These are phyloP conservation scores for Chanos chanos DNA, from an alignment of 2,797 vertebrate genomes.

Conservation along the genomic window DNA sequence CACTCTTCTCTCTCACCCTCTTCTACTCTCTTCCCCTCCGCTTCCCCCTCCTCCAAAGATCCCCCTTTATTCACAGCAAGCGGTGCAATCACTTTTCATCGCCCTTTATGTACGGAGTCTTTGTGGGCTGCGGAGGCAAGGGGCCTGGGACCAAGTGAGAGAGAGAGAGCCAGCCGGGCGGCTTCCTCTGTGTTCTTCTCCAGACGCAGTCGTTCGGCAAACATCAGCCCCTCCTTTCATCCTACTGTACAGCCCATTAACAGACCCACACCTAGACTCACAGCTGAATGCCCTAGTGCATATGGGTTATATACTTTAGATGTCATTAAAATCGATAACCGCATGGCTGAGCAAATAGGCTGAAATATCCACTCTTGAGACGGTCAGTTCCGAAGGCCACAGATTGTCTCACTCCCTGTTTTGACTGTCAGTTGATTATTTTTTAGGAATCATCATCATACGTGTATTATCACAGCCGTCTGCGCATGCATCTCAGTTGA, in stretches of 20 bases:
- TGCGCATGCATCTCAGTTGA: too few species aligned
- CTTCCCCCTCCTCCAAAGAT: neutral
- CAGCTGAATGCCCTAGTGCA: neutral
- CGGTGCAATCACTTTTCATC: slow-evolving; percentile 22
- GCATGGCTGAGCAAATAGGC: too few species aligned
- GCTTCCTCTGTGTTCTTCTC: slow-evolving; percentile 38
- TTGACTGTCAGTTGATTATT: too few species aligned
- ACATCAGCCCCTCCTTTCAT: slow-evolving; percentile 8
- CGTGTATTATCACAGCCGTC: neutral
- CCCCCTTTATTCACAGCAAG: slow-evolving; percentile 10
- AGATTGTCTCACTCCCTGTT: too few species aligned
- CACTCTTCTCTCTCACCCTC: neutral
- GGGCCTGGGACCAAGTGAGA: too few species aligned
- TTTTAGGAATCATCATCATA: too few species aligned
- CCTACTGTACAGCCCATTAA: slow-evolving; percentile 29
- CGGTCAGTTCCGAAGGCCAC: too few species aligned
- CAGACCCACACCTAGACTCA: too few species aligned
- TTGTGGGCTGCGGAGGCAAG: neutral
- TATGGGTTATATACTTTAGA: too few species aligned
- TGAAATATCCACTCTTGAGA: too few species aligned
- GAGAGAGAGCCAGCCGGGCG: neutral
- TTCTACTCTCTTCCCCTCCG: neutral
- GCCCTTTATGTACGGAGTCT: slow-evolving; percentile 6
- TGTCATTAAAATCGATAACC: too few species aligned
- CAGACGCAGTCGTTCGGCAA: slow-evolving; percentile 47